Percentiles rank a stretch among this genome's conserved stretches.
These are phyloP conservation scores for Cochlearius cochlearius DNA, from an alignment of 2,113 vertebrate genomes.

Conservation along the genomic window DNA sequence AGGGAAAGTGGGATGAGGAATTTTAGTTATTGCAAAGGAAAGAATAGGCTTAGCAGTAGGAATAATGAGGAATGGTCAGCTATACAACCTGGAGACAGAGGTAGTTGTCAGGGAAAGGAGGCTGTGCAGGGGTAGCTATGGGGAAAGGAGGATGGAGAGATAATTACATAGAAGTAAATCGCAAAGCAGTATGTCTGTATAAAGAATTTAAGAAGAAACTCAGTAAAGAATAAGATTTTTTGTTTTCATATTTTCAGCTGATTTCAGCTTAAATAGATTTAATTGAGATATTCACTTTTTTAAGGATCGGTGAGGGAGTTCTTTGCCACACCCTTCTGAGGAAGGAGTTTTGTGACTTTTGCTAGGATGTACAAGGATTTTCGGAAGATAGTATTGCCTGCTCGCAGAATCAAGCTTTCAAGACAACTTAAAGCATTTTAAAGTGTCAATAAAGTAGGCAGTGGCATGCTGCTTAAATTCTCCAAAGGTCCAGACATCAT, in stretches of 20 bases:
- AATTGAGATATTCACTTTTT: not conserved
- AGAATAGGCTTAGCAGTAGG: not conserved
- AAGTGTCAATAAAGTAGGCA: not conserved
- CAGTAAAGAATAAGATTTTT: not conserved
- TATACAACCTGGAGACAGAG: not conserved
- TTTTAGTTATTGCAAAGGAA: not conserved
- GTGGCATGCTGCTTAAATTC: not conserved
- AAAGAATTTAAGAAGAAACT: not conserved
- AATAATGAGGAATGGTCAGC: not conserved
- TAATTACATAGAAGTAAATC: not conserved
- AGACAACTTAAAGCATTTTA: not conserved
- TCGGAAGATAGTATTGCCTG: not conserved
- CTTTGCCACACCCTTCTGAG: not conserved
- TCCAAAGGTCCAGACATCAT: not conserved
- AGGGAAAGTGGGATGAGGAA: not conserved
- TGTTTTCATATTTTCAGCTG: not conserved
- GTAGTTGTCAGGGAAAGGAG: not conserved
- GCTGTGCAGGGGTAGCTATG: not conserved
- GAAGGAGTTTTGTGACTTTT: not conserved
- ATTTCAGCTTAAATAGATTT: not conserved
- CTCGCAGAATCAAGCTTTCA: not conserved
- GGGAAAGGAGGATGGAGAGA: not conserved
- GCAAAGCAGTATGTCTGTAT: not conserved
- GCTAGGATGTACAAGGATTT: not conserved
- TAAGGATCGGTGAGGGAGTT: not conserved